Conservation (phyloP, 2,113 vertebrate species). For the Gasterosteus aculeatus region DNA sequence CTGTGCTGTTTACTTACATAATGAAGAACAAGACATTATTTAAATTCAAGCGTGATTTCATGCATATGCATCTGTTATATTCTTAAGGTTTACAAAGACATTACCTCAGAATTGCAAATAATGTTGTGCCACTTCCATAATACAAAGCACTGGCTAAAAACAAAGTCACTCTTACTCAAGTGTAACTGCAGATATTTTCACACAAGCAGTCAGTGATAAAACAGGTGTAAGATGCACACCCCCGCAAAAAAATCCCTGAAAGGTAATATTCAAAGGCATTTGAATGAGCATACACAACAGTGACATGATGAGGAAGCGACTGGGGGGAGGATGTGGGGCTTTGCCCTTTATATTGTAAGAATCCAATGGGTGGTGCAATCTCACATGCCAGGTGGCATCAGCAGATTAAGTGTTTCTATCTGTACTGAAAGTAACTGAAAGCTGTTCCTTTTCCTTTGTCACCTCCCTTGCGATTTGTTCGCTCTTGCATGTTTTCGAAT, state of each 20-base stretch:
- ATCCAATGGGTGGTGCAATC: constrained; percentile 42
- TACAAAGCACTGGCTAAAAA: not conserved
- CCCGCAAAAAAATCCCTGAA: constrained; percentile 4
- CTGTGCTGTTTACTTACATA: constrained; percentile 77
- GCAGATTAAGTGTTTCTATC: constrained; percentile 58
- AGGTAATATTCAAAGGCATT: constrained; percentile 20
- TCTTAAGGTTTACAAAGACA: constrained; percentile 39
- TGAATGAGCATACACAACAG: constrained; percentile 17
- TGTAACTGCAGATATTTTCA: not conserved
- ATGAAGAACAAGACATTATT: constrained; percentile 73
- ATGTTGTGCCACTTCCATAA: constrained; percentile 9
- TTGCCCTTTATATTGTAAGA: constrained; percentile 49
- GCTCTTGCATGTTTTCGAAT: constrained; percentile 19
- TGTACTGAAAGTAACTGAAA: constrained; percentile 43
- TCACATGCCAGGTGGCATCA: constrained; percentile 40
- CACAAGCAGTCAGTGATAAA: not conserved
- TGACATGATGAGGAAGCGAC: not conserved
- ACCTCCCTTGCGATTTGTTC: constrained; percentile 39
- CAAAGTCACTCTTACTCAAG: not conserved
- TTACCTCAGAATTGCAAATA: constrained; percentile 18
- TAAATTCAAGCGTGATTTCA: constrained; percentile 74
- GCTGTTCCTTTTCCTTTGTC: constrained; percentile 49
- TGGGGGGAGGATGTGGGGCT: constrained; percentile 7
- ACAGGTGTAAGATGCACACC: not conserved
- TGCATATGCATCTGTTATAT: constrained; percentile 62